Base-by-base conservation (phyloP, 2,797 vertebrate species). In the Uromys caudimaculatus region DNA sequence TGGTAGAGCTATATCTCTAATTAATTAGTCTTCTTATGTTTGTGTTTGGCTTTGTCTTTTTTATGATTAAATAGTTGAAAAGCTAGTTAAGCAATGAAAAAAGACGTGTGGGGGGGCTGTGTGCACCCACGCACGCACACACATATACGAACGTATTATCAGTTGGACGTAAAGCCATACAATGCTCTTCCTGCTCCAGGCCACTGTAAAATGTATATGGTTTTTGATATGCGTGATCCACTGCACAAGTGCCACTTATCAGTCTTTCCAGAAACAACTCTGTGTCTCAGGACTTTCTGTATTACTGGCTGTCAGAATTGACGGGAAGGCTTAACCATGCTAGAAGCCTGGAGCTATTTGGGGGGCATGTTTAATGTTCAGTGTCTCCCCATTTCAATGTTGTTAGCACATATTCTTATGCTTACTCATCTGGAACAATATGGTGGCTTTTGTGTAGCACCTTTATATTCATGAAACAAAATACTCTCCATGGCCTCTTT, bases 271-370 rank as follows among this genome's bases (percentile, higher is more conserved):
- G 7, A 3, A 89, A 7, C 2, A 90, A 23, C 3, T 0, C 4
- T 60, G 12, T 29, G 1, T 4, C 16, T 35, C 13, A 77, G 9
- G 14, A 64, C 3, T 1, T 21, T 91, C 16, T 12, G 23, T 19
- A 17, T 85, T 35, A 1, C 10, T 81, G 52, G 6, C 47, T 41
- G 2, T 24, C 23, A 3, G 44, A 38, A 64, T 0, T 47, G 29
- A 38, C 23, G 41, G n/a, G n/a, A n/a, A 90, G 35, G 23, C 9
- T 35, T 24, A 11, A 47, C 19, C 32, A 21, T 71, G 35, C 67
- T 60, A 10, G 54, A 17, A 54, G 0, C 60, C 6, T 41, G 13
- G 8, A 75, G 1, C 0, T 67, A 0, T 11, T 14, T 35, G 17
- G 83, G 17, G 6, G 44, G 4, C 9, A 6, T 8, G 35, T 64